A percentile compares a stretch with the other conserved stretches of the same genome.
Evolutionary conservation across 2,797 vertebrate species (phyloP).

Genomic region (Nasua narica): DNA sequence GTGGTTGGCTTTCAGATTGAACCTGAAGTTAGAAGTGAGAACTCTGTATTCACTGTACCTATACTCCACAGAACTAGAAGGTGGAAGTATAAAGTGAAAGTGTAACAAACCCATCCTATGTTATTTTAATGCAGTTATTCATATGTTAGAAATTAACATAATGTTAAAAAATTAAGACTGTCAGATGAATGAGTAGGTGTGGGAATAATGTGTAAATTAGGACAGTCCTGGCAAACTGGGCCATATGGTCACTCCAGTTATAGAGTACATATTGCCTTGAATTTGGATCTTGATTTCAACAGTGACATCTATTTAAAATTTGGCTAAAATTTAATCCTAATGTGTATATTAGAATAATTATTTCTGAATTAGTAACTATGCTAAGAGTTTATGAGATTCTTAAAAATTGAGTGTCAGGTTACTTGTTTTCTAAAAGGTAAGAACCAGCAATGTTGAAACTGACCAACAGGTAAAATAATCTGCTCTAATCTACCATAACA

Average conservation of each 20-base stretch:
- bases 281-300: slow-evolving; percentile 7
- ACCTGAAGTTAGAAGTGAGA: not conserved
- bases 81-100: not conserved
- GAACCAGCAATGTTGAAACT: not conserved
- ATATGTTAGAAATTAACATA: too few relatives aligned
- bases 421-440: not conserved
- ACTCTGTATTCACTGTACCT: not conserved
- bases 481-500: not conserved
- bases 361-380: not conserved
- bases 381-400: not conserved
- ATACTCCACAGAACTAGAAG: not conserved
- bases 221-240: not conserved
- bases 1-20: not conserved
- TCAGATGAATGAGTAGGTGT: not conserved
- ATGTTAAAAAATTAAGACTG: not conserved
- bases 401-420: not conserved
- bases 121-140: not conserved
- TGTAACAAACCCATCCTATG: not conserved
- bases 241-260: not conserved
- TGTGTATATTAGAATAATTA: not conserved
- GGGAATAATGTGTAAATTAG: not conserved
- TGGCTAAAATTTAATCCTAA: not conserved
- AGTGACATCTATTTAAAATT: slow-evolving; percentile 20
- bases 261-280: not conserved
- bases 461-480: not conserved